Base-by-base conservation (phyloP, 2,888 invertebrate genomes). In the Phasia obesa region DNA sequence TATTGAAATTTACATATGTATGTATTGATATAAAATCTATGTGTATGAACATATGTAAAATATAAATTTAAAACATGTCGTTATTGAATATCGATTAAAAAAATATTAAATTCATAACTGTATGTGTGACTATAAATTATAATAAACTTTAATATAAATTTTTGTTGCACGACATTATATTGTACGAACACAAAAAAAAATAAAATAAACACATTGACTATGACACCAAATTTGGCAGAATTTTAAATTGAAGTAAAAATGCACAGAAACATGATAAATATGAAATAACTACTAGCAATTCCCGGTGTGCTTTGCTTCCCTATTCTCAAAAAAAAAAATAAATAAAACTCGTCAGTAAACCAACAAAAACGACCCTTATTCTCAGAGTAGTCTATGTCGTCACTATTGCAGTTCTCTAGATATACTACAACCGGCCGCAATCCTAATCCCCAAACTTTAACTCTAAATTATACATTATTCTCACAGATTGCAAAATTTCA, bases 81-180 rank as follows among this genome's bases (percentile, higher is more conserved):
- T 65, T 75, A 79, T 75, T 75, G 71, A 83, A 83, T 79, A 79
- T 83, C 75, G 83, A 71, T 76, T 79, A 79, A 83, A 83, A 79
- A 79, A 70, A 75, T 70, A 78, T 83, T 83, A 78, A 78, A 67
- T 79, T 59, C 75, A 71, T 70, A 71, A 51, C 65, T 59, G 35
- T 44, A 35, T 59, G 51, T 31, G 27, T 59, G 57, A 42, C 59
- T 44, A 65, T 69, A 69, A 76, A 65, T 57, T 65, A 59, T 65
- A 53, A 73, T 73, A 42, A 65, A 59, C 53, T 59, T 78, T 44
- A 60, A 51, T 47, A 47, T 47, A 3, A 17, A 4, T 38, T 15
- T 42, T 42, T 42, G 13, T 42, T 42, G n/a, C 13, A 13, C 38
- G 2, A 42, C 38, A 42, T 42, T n/a, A n/a, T n/a, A n/a, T n/a